Conservation (phyloP, 1,140 invertebrate genomes). For the Thaumetopoea pityocampa region DNA sequence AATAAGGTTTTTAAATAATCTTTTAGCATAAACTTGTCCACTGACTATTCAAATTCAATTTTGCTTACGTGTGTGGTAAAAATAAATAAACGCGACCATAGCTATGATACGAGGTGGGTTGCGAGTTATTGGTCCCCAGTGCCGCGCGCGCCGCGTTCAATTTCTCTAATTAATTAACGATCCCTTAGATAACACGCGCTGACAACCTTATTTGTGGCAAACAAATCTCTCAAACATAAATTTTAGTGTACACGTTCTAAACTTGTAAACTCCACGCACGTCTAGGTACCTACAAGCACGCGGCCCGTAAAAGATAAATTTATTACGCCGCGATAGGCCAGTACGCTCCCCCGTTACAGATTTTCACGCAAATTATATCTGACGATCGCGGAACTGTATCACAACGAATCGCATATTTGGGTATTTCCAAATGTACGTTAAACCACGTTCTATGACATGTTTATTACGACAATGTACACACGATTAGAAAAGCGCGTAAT, state of each 20-base stretch:
- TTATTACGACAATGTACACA: slow-evolving; percentile 31
- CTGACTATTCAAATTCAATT: slow-evolving; percentile 65
- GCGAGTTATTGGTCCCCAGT: slow-evolving; percentile 73
- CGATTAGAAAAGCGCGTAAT: slow-evolving; percentile 42
- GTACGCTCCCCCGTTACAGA: slow-evolving; percentile 7
- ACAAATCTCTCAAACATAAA: slow-evolving; percentile 74
- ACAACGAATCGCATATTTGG: slow-evolving; percentile 10
- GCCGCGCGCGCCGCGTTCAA: slow-evolving; percentile 60
- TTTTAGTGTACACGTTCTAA: slow-evolving; percentile 66
- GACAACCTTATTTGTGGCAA: slow-evolving; percentile 75
- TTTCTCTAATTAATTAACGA: slow-evolving; percentile 76
- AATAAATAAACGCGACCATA: slow-evolving; percentile 68
- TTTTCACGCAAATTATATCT: slow-evolving; percentile 20
- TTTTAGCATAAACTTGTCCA: slow-evolving; percentile 32
- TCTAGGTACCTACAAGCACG: slow-evolving; percentile 33
- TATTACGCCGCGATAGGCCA: slow-evolving; percentile 25
- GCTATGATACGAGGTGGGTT: slow-evolving; percentile 71
- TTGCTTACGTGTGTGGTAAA: slow-evolving; percentile 71
- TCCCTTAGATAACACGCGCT: slow-evolving; percentile 68
- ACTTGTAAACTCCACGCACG: slow-evolving; percentile 65
- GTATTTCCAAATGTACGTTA: slow-evolving; percentile 26
- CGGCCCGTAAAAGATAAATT: slow-evolving; percentile 42
- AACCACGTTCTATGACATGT: slow-evolving; percentile 33
- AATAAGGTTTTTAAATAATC: too few species aligned
- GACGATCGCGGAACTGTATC: slow-evolving; percentile 7